These are phyloP conservation scores for Ditula angustiorana DNA, from an alignment of 2,888 invertebrate genomes.

Conservation along the genomic window DNA sequence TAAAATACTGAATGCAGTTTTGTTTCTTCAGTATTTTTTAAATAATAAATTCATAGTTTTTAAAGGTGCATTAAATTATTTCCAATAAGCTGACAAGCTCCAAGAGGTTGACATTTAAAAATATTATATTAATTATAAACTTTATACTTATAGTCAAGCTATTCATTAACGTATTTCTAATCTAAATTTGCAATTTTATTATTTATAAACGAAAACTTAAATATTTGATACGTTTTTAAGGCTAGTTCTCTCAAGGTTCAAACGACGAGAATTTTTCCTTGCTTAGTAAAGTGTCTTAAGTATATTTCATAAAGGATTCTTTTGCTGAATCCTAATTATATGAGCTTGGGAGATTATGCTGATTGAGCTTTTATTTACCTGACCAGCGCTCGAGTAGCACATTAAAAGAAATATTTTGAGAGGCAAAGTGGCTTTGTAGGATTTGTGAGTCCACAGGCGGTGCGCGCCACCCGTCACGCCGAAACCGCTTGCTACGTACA, in stretches of 20 bases:
- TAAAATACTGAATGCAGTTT: too few relatives aligned
- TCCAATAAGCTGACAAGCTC: too few relatives aligned
- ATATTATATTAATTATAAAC: too few relatives aligned
- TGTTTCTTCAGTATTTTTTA: too few relatives aligned
- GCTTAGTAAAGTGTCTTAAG: conserved; percentile 4
- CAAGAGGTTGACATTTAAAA: too few relatives aligned
- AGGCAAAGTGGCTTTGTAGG: conserved; percentile 88
- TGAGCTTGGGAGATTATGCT: neutral
- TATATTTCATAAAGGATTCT: neutral
- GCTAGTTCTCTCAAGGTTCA: neutral
- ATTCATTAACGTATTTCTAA: too few relatives aligned
- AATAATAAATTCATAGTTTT: too few relatives aligned
- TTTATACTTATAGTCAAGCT: too few relatives aligned
- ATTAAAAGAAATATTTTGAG: conserved; percentile 86
- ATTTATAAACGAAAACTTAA: neutral
- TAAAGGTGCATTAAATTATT: too few relatives aligned
- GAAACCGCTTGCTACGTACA: conserved; percentile 87
- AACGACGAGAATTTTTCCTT: neutral
- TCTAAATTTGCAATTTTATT: too few relatives aligned
- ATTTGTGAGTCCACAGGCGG: conserved; percentile 88
- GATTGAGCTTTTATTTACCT: conserved; percentile 76
- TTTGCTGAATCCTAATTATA: neutral
- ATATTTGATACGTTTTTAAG: neutral
- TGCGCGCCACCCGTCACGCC: conserved; percentile 91
- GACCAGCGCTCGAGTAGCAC: conserved; percentile 87